phyloP scores from a whole-genome alignment of 2,797 vertebrate genomes.

The Ptychadena robeensis region DNA sequence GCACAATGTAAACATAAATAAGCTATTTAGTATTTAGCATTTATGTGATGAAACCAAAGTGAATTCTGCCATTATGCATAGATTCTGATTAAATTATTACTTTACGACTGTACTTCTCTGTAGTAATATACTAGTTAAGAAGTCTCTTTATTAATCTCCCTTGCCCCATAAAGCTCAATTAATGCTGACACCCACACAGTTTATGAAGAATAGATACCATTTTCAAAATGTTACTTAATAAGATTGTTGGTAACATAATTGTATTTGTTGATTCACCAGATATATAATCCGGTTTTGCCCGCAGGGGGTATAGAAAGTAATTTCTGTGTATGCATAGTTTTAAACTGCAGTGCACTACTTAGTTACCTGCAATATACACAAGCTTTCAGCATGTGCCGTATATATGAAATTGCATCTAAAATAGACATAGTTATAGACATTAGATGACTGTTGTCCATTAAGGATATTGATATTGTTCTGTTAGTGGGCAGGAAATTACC shows the following conservation, averaged over 20 bases:
- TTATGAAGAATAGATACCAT: not conserved
- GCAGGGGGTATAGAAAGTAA: constrained; percentile 14
- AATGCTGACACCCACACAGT: not conserved
- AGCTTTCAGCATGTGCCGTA: not conserved
- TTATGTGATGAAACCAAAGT: not conserved
- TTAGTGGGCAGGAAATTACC: not conserved
- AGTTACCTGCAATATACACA: not conserved
- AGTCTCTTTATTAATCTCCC: not conserved
- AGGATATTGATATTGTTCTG: not conserved
- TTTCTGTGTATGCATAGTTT: constrained; percentile 26
- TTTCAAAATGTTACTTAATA: not conserved
- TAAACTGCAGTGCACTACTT: not conserved
- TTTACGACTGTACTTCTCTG: not conserved
- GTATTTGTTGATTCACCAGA: not conserved
- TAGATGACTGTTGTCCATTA: not conserved
- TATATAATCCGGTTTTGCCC: constrained; percentile 5
- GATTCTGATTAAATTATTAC: constrained; percentile 22
- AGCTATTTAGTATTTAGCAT: not conserved
- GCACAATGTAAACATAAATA: not conserved
- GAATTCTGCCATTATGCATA: constrained; percentile 21
- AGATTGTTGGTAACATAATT: not conserved
- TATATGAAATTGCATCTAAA: constrained; percentile 3
- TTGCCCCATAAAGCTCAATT: not conserved
- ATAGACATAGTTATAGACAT: not conserved
- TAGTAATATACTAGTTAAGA: constrained; percentile 2